phyloP scores from a whole-genome alignment of 2,797 vertebrate genomes.

The Nyctibius grandis region DNA sequence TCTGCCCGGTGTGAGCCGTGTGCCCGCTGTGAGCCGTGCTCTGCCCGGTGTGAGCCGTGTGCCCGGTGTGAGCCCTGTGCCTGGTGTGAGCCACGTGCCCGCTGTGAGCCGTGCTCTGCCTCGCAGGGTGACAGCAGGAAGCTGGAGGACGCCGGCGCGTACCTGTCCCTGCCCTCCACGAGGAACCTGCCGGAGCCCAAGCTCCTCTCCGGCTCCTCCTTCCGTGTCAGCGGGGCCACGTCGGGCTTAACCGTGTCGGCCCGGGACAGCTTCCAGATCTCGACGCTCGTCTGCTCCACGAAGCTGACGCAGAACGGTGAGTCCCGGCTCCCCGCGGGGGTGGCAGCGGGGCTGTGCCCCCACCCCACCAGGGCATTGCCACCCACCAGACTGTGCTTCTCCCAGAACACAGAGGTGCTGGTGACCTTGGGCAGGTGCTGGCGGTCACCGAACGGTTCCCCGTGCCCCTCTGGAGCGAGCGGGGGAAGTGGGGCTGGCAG shows the following conservation, averaged over 20 bases:
- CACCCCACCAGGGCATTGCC: background rate
- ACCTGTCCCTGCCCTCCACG: slow-evolving; percentile 21
- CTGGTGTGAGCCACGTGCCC: too few relatives aligned
- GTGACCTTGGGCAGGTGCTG: too few relatives aligned
- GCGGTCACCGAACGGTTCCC: too few relatives aligned
- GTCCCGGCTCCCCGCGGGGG: accelerated
- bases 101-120: background rate
- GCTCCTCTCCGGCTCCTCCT: background rate
- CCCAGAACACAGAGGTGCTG: too few relatives aligned
- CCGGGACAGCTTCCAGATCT: slow-evolving; percentile 66
- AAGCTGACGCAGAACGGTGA: slow-evolving; percentile 67
- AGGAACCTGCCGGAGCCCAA: background rate
- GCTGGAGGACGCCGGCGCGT: slow-evolving; percentile 4
- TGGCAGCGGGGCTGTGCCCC: background rate
- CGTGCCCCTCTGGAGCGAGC: too few relatives aligned
- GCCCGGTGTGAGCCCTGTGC: too few relatives aligned
- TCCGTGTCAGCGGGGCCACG: accelerated
- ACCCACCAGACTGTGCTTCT: accelerated
- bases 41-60: too few relatives aligned
- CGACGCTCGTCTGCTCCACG: slow-evolving; percentile 54
- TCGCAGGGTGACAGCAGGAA: slow-evolving; percentile 57
- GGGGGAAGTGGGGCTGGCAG: too few relatives aligned
- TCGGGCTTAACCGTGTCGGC: background rate
- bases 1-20: accelerated
- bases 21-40: too few relatives aligned